phyloP scores from a whole-genome alignment of 2,797 vertebrate species.

The Acipenser ruthenus region DNA sequence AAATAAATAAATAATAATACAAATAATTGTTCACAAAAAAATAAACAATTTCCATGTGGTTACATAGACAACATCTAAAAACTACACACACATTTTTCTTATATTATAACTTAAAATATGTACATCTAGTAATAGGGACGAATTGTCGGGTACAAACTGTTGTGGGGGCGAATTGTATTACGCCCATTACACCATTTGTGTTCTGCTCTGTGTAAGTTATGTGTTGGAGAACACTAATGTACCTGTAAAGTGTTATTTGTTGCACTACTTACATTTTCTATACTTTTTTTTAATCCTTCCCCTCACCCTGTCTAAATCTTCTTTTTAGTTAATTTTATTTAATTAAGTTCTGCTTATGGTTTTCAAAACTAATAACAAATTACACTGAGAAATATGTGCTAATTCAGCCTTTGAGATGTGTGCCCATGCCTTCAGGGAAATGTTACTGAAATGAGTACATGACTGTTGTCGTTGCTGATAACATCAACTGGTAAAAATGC shows the following conservation, averaged over 20 bases:
- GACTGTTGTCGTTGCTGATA: slow-evolving; percentile 1
- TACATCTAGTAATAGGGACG: too few relatives aligned
- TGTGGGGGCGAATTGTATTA: neutral
- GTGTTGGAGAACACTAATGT: neutral
- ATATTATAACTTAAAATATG: too few relatives aligned
- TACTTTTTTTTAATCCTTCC: neutral
- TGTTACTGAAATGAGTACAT: neutral
- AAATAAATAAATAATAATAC: too few relatives aligned
- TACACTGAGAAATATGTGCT: neutral
- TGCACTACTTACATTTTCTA: neutral
- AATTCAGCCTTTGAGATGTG: neutral
- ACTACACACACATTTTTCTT: too few relatives aligned
- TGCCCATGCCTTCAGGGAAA: neutral
- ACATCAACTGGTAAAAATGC: slow-evolving; percentile 4
- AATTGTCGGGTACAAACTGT: too few relatives aligned
- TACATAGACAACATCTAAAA: too few relatives aligned
- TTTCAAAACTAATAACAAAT: slow-evolving; percentile 2
- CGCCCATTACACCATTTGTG: neutral
- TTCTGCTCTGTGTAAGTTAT: neutral
- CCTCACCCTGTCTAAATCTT: neutral
- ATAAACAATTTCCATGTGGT: too few relatives aligned
- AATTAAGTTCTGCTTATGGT: neutral
- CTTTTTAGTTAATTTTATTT: neutral
- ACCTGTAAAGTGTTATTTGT: neutral
- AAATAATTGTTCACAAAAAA: too few relatives aligned